Evolutionary conservation across 2,113 vertebrate genomes (phyloP).

Genomic region (Caloenas nicobarica): DNA sequence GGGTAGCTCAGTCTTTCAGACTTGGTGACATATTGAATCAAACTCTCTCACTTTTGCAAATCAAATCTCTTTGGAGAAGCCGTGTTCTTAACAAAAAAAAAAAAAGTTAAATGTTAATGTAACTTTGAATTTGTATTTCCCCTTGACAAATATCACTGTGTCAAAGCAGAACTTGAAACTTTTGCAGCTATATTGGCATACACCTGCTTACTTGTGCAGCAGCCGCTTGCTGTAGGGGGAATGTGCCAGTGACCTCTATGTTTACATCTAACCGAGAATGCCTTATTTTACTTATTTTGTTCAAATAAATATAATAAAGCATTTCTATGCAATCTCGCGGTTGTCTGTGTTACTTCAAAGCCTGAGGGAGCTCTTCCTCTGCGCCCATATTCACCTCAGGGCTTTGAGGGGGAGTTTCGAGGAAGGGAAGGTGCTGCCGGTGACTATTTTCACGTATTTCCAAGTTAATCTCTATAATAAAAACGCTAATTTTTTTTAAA

Average conservation of each 20-base stretch:
- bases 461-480: neutral
- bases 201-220: neutral
- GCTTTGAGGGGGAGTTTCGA: no score
- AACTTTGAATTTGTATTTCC: neutral
- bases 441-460: neutral
- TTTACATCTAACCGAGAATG: neutral
- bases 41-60: neutral
- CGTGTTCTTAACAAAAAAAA: neutral
- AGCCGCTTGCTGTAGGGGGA: neutral
- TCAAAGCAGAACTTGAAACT: neutral
- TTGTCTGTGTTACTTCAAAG: neutral
- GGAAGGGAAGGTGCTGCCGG: no score
- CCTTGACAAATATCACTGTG: neutral
- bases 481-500: neutral
- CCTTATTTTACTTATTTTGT: conserved; percentile 26
- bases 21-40: neutral
- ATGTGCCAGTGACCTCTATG: neutral
- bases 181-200: fast-evolving
- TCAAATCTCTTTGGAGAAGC: neutral
- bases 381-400: fast-evolving
- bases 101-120: neutral
- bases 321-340: neutral
- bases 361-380: fast-evolving
- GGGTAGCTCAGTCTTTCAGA: neutral
- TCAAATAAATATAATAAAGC: conserved; percentile 20